phyloP scores from a whole-genome alignment of 2,888 invertebrate genomes.

The Dynastes hyllus region DNA sequence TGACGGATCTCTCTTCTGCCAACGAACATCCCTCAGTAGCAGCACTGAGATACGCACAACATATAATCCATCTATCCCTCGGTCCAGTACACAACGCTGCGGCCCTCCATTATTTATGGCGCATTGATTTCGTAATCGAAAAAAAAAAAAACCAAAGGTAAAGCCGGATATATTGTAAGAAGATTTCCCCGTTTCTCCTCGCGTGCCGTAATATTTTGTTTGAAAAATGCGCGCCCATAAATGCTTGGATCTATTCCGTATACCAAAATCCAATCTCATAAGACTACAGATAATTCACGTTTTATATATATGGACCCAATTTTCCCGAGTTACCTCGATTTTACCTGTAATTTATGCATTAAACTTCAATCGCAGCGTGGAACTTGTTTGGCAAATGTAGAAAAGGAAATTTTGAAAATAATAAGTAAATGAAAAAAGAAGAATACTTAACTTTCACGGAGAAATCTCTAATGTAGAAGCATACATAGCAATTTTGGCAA shows the following conservation, averaged over 20 bases:
- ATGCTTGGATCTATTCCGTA: not conserved
- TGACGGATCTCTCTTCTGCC: conserved; percentile 26
- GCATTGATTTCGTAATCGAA: conserved; percentile 43
- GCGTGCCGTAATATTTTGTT: not conserved
- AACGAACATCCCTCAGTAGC: not conserved
- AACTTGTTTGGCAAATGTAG: not conserved
- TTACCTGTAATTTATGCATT: too few species aligned
- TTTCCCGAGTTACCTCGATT: not conserved
- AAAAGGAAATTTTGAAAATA: too few species aligned
- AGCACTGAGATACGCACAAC: conserved; percentile 13
- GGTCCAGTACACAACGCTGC: conserved; percentile 15
- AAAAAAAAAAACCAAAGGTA: conserved; percentile 24
- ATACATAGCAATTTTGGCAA: too few species aligned
- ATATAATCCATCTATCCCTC: conserved; percentile 32
- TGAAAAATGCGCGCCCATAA: not conserved
- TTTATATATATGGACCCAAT: too few species aligned
- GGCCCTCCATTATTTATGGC: conserved; percentile 26
- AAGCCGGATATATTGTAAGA: not conserved
- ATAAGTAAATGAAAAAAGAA: too few species aligned
- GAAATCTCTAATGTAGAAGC: too few species aligned
- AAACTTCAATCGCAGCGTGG: not conserved
- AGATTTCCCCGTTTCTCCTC: conserved; percentile 12
- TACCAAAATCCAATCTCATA: too few species aligned
- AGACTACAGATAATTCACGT: too few species aligned
- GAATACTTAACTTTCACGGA: too few species aligned